Conservation (phyloP, 30 jellyfish, hydroid and myxozoan species). For the Chironex yamaguchii region DNA sequence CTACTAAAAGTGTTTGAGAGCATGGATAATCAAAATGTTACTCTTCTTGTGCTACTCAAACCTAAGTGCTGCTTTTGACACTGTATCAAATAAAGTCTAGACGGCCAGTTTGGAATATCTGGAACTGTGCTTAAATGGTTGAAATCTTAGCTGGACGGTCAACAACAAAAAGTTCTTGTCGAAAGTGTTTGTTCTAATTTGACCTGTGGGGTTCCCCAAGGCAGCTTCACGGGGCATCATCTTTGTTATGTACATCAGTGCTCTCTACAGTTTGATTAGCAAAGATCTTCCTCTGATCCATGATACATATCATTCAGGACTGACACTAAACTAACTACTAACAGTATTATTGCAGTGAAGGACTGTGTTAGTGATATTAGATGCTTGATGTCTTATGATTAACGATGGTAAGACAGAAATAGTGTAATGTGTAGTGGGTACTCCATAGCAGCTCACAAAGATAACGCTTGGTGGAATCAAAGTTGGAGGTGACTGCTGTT, state of each 20-base stretch:
- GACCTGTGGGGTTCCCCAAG: neutral
- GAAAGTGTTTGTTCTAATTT: neutral
- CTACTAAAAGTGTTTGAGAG: conserved; percentile 17
- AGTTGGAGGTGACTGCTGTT: conserved; percentile 59
- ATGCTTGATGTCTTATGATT: conserved; percentile 38
- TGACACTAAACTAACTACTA: too few relatives aligned
- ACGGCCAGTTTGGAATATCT: conserved; percentile 9
- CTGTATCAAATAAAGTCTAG: neutral
- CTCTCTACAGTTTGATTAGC: too few relatives aligned
- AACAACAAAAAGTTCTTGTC: conserved; percentile 3
- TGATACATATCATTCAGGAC: too few relatives aligned
- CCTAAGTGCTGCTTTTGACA: conserved; percentile 56
- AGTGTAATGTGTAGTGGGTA: conserved; percentile 16
- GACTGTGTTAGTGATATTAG: conserved; percentile 44
- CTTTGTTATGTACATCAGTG: too few relatives aligned
- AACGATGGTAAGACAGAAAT: conserved; percentile 41
- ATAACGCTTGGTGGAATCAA: conserved; percentile 30
- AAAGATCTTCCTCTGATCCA: too few relatives aligned
- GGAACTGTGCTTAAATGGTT: conserved; percentile 44
- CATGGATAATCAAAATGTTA: conserved; percentile 43
- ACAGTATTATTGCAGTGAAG: conserved; percentile 36
- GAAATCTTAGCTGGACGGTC: conserved; percentile 31
- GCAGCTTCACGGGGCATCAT: too few relatives aligned
- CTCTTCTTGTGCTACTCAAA: conserved; percentile 28
- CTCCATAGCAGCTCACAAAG: conserved; percentile 61